Conservation (phyloP, 1,140 invertebrate species). For the Ephestia elutella region DNA sequence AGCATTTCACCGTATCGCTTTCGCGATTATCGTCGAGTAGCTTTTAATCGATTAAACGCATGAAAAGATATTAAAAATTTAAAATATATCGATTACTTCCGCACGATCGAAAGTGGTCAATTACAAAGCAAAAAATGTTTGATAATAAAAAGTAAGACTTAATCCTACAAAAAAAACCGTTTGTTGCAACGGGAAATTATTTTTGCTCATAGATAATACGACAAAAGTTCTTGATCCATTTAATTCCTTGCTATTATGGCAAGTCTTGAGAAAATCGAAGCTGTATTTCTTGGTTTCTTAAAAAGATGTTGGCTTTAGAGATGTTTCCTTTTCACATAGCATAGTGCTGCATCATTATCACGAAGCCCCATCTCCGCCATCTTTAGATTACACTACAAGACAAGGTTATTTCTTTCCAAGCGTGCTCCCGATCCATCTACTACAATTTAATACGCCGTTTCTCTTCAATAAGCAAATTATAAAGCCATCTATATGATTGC, state of each 20-base stretch:
- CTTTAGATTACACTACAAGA: not conserved
- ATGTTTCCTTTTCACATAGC: too few relatives aligned
- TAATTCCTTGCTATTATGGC: too few relatives aligned
- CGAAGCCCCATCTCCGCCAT: not conserved
- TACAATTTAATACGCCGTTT: slow-evolving; percentile 1
- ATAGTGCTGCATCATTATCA: not conserved
- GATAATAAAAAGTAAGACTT: not conserved
- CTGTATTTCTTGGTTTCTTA: too few relatives aligned
- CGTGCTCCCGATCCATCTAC: not conserved
- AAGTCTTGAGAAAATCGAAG: too few relatives aligned
- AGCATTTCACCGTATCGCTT: not conserved
- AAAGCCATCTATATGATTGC: not conserved
- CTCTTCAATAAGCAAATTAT: slow-evolving; percentile 1
- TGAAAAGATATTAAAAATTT: not conserved
- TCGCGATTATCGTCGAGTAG: not conserved
- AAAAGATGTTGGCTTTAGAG: too few relatives aligned
- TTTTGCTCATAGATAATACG: too few relatives aligned
- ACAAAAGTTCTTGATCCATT: too few relatives aligned
- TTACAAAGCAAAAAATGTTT: not conserved
- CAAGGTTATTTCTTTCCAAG: too few relatives aligned
- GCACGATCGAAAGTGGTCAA: not conserved
- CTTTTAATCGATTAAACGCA: slow-evolving; percentile 1
- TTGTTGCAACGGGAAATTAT: too few relatives aligned
- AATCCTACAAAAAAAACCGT: too few relatives aligned
- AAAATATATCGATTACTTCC: not conserved